These are phyloP conservation scores for Butastur rufipennis DNA, from an alignment of 2,113 vertebrate genomes.

Conservation along the genomic window DNA sequence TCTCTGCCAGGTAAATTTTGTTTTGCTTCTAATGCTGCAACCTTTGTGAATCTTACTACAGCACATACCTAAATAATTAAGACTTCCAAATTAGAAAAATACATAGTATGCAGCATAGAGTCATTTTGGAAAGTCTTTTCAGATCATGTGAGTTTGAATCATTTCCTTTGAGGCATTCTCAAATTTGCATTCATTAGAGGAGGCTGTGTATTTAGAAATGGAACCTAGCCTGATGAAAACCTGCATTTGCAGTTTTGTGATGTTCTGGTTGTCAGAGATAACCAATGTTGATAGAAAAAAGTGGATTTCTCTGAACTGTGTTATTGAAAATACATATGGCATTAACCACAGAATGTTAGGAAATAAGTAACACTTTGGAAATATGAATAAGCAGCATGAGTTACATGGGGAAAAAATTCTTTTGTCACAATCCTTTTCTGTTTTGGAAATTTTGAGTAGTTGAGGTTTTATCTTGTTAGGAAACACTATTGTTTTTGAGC, in stretches of 20 bases:
- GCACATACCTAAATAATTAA: background rate
- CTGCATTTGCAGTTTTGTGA: background rate
- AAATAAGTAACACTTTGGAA: constrained; percentile 33
- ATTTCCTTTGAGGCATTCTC: constrained; percentile 37
- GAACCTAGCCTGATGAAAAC: background rate
- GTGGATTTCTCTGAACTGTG: background rate
- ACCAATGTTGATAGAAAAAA: background rate
- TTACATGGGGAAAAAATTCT: background rate
- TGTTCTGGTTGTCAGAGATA: constrained; percentile 1
- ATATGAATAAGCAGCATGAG: background rate
- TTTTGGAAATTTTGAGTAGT: constrained; percentile 1
- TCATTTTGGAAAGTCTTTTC: background rate
- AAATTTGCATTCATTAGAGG: background rate
- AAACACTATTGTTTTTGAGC: background rate
- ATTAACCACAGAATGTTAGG: background rate
- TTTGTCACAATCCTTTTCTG: background rate
- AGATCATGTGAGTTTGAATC: constrained; percentile 43
- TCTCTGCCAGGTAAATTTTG: background rate
- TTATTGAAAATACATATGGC: background rate
- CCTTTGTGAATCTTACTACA: background rate
- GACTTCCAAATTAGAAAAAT: background rate
- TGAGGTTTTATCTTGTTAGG: background rate
- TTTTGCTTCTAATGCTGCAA: background rate
- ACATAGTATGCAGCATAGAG: background rate
- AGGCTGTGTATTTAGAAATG: background rate